phyloP scores from a whole-genome alignment of 2,888 invertebrate genomes.

The Vanessa cardui region DNA sequence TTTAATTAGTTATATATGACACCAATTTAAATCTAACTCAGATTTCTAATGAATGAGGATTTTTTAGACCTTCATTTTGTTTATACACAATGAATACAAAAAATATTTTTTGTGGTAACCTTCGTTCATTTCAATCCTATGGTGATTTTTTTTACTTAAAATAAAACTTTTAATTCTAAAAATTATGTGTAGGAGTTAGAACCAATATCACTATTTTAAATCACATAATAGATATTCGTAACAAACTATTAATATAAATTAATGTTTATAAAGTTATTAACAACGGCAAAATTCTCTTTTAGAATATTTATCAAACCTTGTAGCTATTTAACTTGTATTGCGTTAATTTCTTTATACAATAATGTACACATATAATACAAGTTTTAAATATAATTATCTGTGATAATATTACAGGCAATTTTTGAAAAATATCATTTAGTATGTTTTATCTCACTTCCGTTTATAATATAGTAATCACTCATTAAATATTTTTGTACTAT shows the following conservation, averaged over 20 bases:
- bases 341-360: constrained; percentile 20
- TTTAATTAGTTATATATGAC: constrained; percentile 24
- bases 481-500: constrained; percentile 8
- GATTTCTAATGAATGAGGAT: not conserved
- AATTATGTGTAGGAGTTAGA: constrained; percentile 23
- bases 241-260: constrained; percentile 33
- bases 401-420: constrained; percentile 5
- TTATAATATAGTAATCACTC: not conserved
- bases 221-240: constrained; percentile 37
- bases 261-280: constrained; percentile 11
- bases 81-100: not conserved
- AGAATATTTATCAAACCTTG: constrained; percentile 10
- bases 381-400: constrained; percentile 10
- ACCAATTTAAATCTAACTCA: constrained; percentile 2
- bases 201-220: constrained; percentile 37
- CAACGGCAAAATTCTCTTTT: constrained; percentile 11
- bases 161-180: constrained; percentile 20
- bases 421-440: constrained; percentile 8
- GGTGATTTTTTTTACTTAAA: constrained; percentile 17
- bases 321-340: constrained; percentile 8
- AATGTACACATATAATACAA: constrained; percentile 30
- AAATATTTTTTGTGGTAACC: constrained; percentile 20
- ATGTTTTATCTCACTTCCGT: constrained; percentile 8
- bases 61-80: not conserved
- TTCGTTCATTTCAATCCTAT: constrained; percentile 15